Evolutionary conservation across 2,888 invertebrate species (phyloP), one percentile per base, ranked within the genome.

Genomic region (Phragmatobia fuliginosa): DNA sequence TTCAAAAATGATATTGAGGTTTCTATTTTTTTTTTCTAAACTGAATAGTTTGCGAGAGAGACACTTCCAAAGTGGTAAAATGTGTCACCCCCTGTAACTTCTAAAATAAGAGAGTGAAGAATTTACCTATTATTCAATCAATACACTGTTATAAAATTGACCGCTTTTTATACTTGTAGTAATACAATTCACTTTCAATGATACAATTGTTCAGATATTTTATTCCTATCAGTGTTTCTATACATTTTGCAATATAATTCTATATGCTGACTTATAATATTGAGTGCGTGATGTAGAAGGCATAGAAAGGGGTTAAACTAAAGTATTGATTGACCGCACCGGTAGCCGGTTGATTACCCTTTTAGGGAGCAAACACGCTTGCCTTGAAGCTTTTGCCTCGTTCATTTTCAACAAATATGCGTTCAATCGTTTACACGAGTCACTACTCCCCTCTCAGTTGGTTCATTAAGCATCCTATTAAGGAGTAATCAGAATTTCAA

Each of bases 401-500:
- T 82, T 87, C 87, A 86, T 87, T 90, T 88, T 90, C 86, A 89
- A 85, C 86, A 86, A 90, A 90, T 88, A 88, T 84, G 83, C 87
- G 84, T 87, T 86, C 85, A 85, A 85, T 85, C 88, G 88, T 85
- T 92, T 88, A 89, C 88, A 91, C 91, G 91, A 92, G 88, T 92
- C 93, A 92, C 86, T 91, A 90, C 88, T 71, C 81, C 82, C 88
- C 85, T 90, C 89, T 88, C 83, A 80, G 76, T 75, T 80, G 75
- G 76, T 80, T 81, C 78, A 73, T 78, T 59, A 63, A 41, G n/a
- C 45, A 62, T 56, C 33, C 62, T 33, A 62, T 66, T 65, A 70
- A 61, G 58, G 56, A 41, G 66, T 69, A 70, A 70, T 70, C 66
- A 62, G 62, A 70, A 65, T 69, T 65, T 66, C 32, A 69, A 65